These are phyloP conservation scores for Oenanthe melanoleuca DNA, from an alignment of 2,113 vertebrate genomes.

Conservation along the genomic window DNA sequence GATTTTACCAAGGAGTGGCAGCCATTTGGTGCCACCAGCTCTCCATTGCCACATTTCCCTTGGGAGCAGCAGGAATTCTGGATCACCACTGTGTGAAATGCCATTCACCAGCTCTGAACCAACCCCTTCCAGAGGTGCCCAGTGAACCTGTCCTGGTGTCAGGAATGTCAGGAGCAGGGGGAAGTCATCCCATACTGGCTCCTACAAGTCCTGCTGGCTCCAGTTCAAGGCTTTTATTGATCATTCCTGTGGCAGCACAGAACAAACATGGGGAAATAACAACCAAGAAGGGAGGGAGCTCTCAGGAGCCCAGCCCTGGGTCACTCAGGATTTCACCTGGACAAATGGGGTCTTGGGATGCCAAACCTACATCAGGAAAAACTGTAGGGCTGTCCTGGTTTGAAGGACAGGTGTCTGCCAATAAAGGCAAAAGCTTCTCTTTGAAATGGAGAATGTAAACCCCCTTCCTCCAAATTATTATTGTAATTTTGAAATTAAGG, in stretches of 20 bases:
- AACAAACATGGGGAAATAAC: not conserved
- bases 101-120: not conserved
- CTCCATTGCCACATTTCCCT: not conserved
- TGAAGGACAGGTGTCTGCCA: no score
- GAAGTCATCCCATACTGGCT: not conserved
- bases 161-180: not conserved
- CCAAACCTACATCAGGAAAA: not conserved
- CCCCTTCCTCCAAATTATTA: no score
- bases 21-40: not conserved
- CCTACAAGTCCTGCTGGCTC: not conserved
- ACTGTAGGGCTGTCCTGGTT: not conserved
- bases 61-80: not conserved
- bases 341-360: not conserved
- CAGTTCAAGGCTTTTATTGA: not conserved
- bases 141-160: not conserved
- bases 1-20: not conserved
- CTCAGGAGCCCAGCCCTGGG: not conserved
- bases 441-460: no score
- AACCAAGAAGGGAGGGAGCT: not conserved
- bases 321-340: fast-evolving
- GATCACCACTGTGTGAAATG: not conserved
- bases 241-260: not conserved
- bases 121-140: not conserved
- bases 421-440: no score
- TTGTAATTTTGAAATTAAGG: no score